phyloP scores from a whole-genome alignment of 2,797 vertebrate genomes.

The Margarornis squamiger region DNA sequence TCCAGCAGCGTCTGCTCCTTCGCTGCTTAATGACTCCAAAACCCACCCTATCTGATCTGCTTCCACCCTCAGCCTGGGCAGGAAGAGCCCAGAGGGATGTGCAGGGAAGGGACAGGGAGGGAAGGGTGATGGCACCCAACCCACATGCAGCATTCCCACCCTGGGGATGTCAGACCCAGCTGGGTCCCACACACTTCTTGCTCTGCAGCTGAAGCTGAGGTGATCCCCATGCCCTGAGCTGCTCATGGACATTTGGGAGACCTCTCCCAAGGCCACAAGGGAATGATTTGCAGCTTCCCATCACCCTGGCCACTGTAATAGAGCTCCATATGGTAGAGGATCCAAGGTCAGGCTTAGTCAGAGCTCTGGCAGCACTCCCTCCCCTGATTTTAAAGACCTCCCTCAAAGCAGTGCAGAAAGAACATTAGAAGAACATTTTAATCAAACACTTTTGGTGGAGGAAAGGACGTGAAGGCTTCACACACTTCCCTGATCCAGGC shows the following conservation, averaged over 20 bases:
- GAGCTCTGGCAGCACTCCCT: background rate
- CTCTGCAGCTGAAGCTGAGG: background rate
- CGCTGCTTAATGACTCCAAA: background rate
- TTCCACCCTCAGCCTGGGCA: background rate
- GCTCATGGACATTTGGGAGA: background rate
- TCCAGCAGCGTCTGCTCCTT: background rate
- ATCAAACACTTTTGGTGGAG: background rate
- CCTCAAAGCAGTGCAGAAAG: background rate
- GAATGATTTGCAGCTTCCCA: background rate
- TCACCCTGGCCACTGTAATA: accelerated
- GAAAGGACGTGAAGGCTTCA: background rate
- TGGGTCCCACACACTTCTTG: background rate
- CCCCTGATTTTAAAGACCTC: background rate
- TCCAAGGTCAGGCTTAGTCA: background rate
- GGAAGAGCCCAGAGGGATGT: background rate
- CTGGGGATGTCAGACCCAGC: background rate
- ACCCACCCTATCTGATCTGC: background rate
- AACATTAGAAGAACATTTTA: background rate
- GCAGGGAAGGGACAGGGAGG: background rate
- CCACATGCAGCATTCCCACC: background rate
- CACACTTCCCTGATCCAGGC: background rate
- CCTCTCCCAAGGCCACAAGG: background rate
- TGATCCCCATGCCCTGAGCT: background rate
- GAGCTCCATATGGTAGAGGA: background rate
- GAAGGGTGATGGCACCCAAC: background rate